These are phyloP conservation scores for Daphoenositta chrysoptera DNA, from an alignment of 2,113 vertebrate species.

Conservation along the genomic window DNA sequence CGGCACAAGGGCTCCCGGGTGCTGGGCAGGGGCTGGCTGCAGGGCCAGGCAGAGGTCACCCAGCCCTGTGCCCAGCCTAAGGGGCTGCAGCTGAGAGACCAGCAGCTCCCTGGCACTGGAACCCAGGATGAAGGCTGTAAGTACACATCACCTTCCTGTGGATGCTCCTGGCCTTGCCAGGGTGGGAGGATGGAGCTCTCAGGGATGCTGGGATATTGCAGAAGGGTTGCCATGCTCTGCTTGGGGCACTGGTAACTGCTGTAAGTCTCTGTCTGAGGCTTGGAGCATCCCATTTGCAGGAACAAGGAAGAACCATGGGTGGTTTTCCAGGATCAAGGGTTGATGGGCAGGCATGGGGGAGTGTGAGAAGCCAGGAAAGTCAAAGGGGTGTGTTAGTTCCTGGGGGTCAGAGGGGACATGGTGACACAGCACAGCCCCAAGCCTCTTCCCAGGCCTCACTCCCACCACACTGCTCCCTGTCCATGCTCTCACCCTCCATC, in stretches of 20 bases:
- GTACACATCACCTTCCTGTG: background rate
- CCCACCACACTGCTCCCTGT: background rate
- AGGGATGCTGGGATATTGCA: background rate
- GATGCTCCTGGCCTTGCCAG: background rate
- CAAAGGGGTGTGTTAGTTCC: rapidly evolving
- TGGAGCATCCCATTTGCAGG: background rate
- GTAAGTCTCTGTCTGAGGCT: background rate
- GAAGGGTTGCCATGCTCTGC: rapidly evolving
- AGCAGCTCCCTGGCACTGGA: background rate
- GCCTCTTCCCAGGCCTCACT: background rate
- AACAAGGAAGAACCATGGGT: background rate
- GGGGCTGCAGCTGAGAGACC: background rate
- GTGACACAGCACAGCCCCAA: background rate
- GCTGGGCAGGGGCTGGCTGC: background rate
- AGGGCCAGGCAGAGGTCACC: background rate
- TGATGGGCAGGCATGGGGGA: background rate
- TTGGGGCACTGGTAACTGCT: background rate
- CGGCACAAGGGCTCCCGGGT: background rate
- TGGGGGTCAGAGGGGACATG: background rate
- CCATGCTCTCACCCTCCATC: background rate
- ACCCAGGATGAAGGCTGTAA: slow-evolving; percentile 35
- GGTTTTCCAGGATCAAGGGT: background rate
- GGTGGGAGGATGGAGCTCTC: background rate
- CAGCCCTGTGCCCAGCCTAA: background rate
- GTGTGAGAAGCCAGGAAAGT: background rate